Percentiles rank a stretch among this genome's conserved stretches.
Evolutionary conservation across 2,888 invertebrate species (phyloP).

Genomic region (Pachymerium ferrugineum): DNA sequence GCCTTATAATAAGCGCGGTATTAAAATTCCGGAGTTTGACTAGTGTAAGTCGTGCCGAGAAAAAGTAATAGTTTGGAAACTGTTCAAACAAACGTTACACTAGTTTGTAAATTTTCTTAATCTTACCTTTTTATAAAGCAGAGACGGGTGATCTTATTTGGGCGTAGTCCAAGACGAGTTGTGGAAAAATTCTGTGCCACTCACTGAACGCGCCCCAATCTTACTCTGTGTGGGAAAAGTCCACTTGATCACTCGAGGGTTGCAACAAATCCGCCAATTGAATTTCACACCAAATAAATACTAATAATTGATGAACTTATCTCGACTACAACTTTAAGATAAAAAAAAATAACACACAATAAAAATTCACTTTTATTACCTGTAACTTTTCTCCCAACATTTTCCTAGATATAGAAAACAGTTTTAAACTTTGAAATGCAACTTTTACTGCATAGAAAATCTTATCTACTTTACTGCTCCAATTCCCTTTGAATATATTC

Average conservation of each 20-base stretch:
- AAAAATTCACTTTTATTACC: too few species aligned
- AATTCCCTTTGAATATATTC: not conserved
- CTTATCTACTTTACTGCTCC: not conserved
- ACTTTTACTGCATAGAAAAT: not conserved
- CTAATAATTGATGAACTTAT: not conserved
- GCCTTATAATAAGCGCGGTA: too few species aligned
- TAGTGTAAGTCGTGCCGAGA: too few species aligned
- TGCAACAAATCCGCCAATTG: not conserved
- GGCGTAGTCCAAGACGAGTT: conserved; percentile 13
- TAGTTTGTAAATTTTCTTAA: too few species aligned
- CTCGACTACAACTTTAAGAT: not conserved
- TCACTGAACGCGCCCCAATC: not conserved
- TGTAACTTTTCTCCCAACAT: too few species aligned
- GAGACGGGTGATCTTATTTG: not conserved
- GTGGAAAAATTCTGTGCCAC: conserved; percentile 13
- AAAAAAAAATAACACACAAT: not conserved
- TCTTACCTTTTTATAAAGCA: not conserved
- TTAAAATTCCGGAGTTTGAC: too few species aligned
- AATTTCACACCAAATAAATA: not conserved
- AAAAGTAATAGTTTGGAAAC: too few species aligned
- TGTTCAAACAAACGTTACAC: too few species aligned
- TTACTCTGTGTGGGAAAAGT: not conserved
- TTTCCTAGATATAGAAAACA: too few species aligned
- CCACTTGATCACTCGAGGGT: not conserved
- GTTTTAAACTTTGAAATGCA: too few species aligned